phyloP scores from a whole-genome alignment of 2,113 vertebrate genomes.

The Morphnarchus princeps region DNA sequence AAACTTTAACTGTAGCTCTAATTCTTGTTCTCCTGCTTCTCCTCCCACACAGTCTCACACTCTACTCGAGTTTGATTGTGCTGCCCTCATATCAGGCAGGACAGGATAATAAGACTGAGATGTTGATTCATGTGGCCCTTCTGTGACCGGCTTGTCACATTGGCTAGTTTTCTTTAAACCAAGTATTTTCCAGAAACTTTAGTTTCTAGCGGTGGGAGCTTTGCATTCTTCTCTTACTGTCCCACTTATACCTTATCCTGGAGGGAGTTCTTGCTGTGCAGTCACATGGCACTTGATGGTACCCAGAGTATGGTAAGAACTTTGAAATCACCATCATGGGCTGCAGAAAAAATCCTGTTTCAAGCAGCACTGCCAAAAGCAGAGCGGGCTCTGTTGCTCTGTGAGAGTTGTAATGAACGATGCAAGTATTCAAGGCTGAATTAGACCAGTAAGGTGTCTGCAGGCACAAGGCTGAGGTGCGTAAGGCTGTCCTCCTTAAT shows the following conservation, averaged over 20 bases:
- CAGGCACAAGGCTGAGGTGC: neutral
- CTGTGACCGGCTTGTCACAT: neutral
- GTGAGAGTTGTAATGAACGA: accelerated
- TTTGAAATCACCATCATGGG: neutral
- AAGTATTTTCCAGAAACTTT: neutral
- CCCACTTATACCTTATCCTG: neutral
- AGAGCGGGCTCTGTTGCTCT: accelerated
- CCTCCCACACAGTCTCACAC: neutral
- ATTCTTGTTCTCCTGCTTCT: neutral
- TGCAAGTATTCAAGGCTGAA: neutral
- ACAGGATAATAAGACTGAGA: accelerated
- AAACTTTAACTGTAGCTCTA: neutral
- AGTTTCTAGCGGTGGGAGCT: neutral
- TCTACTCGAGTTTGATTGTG: neutral
- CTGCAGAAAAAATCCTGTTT: neutral
- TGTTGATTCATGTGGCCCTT: neutral
- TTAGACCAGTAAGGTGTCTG: neutral
- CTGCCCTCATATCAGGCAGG: neutral
- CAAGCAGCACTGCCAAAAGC: neutral
- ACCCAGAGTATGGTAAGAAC: neutral
- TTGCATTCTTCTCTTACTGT: neutral
- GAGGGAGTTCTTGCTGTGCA: neutral
- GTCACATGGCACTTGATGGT: neutral
- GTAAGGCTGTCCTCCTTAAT: neutral
- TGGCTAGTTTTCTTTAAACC: neutral